Evolutionary conservation across 2,113 vertebrate species (phyloP), one percentile per base, ranked within the genome.

Genomic region (Delphinus delphis): DNA sequence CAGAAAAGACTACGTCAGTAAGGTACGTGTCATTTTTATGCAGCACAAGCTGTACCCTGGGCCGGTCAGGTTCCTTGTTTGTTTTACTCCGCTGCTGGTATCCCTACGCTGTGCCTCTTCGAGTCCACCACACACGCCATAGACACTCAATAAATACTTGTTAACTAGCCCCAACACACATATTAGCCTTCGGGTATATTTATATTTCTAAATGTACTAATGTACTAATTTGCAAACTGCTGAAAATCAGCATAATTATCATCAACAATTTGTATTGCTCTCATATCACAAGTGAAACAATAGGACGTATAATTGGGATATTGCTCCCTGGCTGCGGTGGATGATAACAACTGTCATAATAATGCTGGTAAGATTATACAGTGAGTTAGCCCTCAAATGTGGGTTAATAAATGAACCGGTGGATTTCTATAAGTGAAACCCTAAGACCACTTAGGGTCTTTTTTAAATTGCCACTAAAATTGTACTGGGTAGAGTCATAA

Each of bases 191-290:
- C 0, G 92, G 80, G 96, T 96, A 93, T 96, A 98, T 96, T 98
- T 97, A 95, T 97, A 97, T 96, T 97, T 96, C 95, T 98, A 95
- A 98, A 84, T 96, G 96, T 90, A 97, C 97, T 97, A 98, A 98
- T 98, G 96, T 98, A 97, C 95, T 97, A 96, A 97, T 98, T 98
- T 98, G 96, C 93, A 97, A 97, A 96, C 93, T 96, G 93, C 95
- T 97, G 92, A 98, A 98, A 98, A 97, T 97, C 97, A 97, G 96
- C 96, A 92, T 97, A 98, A 98, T 98, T 98, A 98, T 98, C 95
- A 95, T 95, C 97, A 97, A 97, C 96, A 97, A 97, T 96, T 97
- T 98, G 97, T 97, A 97, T 95, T 97, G 93, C 96, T 97, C 97
- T 98, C 96, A 65, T 95, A 98, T 98, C 96, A 98, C 95, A 93